Conservation (phyloP, 23 tunicate species). For the Ascidia mentula region DNA sequence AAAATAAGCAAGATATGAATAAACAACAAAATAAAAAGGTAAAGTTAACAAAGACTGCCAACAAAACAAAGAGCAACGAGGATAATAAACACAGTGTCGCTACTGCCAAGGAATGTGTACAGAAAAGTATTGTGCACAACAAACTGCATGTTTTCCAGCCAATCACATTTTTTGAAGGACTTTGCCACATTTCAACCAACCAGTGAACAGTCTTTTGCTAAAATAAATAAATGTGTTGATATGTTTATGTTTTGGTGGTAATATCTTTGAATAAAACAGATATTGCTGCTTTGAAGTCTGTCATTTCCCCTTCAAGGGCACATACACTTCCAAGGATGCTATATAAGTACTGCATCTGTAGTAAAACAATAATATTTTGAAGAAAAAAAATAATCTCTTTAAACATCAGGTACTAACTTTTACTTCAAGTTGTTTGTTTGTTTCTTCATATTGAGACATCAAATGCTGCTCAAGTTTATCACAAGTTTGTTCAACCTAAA, state of each 20-base stretch:
- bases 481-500: slow-evolving; percentile 58
- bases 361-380: background rate
- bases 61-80: background rate
- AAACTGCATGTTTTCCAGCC: too few species aligned
- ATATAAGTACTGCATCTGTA: background rate
- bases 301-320: background rate
- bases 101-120: background rate
- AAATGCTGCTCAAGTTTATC: slow-evolving; percentile 52
- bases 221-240: background rate
- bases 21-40: background rate
- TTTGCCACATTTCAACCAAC: background rate
- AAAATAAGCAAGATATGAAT: background rate
- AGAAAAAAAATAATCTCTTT: background rate
- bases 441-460: slow-evolving; percentile 41
- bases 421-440: slow-evolving; percentile 45
- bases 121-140: too few species aligned
- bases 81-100: background rate
- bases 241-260: background rate
- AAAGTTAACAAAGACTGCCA: background rate
- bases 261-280: background rate
- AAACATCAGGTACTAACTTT: slow-evolving; percentile 27
- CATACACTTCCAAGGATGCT: background rate
- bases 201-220: background rate
- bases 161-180: too few species aligned
- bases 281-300: background rate